Percentiles rank a stretch among this genome's conserved stretches.
Conservation (phyloP, 30 jellyfish, hydroid and myxozoan species). For the Pelagia noctiluca region DNA sequence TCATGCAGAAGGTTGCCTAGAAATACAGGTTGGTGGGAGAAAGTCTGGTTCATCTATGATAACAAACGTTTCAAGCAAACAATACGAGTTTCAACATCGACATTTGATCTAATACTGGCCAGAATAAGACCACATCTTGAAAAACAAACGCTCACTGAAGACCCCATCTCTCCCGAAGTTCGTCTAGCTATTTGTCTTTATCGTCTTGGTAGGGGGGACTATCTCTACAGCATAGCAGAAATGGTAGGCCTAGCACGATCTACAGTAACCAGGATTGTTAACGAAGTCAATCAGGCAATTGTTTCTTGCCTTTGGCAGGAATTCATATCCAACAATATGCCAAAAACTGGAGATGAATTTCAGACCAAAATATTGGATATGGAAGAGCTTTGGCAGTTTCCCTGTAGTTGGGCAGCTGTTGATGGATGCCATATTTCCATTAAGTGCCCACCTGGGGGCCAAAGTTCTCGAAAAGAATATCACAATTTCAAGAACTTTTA, state of each 20-base stretch:
- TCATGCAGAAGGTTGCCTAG: conserved; percentile 64
- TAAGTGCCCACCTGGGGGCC: conserved; percentile 79
- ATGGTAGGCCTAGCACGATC: conserved; percentile 70
- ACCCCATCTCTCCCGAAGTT: conserved; percentile 63
- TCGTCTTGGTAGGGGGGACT: too few species aligned
- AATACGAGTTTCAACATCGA: conserved; percentile 29
- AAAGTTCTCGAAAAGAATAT: conserved; percentile 61
- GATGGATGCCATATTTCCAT: conserved; percentile 81
- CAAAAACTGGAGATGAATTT: too few species aligned
- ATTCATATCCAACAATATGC: conserved; percentile 3
- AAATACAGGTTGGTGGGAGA: conserved; percentile 68
- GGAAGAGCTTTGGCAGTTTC: conserved; percentile 82
- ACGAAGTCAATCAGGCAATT: conserved; percentile 50
- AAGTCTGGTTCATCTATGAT: conserved; percentile 47
- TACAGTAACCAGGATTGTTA: conserved; percentile 52
- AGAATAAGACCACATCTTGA: conserved; percentile 38
- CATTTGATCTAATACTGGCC: conserved; percentile 19
- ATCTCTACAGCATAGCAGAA: conserved; percentile 58
- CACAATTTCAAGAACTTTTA: too few species aligned
- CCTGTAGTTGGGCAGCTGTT: conserved; percentile 77
- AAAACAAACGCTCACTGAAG: conserved; percentile 32
- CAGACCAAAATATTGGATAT: too few species aligned
- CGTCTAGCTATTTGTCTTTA: conserved; percentile 49
- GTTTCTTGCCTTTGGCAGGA: conserved; percentile 53
- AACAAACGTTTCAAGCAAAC: conserved; percentile 56